These are phyloP conservation scores for Choristoneura fumiferana DNA, from an alignment of 1,140 invertebrate genomes.

Conservation along the genomic window DNA sequence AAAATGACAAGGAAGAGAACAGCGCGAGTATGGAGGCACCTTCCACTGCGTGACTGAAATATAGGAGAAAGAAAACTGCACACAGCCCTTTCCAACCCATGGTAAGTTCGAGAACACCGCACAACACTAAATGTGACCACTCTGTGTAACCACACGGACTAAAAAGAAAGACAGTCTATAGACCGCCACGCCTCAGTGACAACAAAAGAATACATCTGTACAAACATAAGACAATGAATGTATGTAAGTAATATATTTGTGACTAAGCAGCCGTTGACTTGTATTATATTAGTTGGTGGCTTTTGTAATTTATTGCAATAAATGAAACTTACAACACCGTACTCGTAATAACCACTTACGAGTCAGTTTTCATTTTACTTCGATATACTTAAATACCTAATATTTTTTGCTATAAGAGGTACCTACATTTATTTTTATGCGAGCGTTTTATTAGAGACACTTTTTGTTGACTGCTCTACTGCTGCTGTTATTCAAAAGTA, in stretches of 20 bases:
- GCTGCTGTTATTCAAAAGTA: no score
- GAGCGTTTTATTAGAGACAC: no score
- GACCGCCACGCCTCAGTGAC: not conserved
- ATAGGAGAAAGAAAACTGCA: constrained; percentile 39
- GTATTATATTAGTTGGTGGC: not conserved
- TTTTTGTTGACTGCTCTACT: no score
- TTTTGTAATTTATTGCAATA: not conserved
- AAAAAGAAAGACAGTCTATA: not conserved
- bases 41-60: constrained; percentile 33
- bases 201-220: constrained; percentile 3
- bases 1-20: constrained; percentile 64
- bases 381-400: no score
- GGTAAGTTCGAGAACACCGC: constrained; percentile 1
- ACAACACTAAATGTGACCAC: not conserved
- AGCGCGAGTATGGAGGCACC: constrained; percentile 62
- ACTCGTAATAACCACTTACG: no score
- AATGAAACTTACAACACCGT: no score
- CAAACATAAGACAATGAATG: not conserved
- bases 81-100: constrained; percentile 40
- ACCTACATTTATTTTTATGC: no score
- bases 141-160: not conserved
- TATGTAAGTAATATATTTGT: constrained; percentile 1
- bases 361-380: no score
- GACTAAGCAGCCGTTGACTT: not conserved
- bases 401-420: no score